Conservation (phyloP, 2,888 invertebrate genomes). For the Rambutsinella grinnellia region DNA sequence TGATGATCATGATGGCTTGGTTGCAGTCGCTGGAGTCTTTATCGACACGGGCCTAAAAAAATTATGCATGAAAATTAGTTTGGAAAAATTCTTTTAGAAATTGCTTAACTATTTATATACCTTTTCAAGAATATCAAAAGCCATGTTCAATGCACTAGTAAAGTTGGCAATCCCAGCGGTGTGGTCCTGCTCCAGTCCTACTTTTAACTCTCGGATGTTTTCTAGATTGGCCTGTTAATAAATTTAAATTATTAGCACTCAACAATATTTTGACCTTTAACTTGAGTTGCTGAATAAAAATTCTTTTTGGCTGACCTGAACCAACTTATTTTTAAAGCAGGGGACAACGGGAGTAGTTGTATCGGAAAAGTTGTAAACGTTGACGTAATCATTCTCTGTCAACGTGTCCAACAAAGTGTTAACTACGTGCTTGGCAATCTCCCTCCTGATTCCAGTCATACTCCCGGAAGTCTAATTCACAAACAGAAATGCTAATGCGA, state of each 20-base stretch:
- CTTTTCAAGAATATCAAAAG: conserved; percentile 84
- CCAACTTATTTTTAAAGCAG: conserved; percentile 88
- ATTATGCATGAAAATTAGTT: too few relatives aligned
- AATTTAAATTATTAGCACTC: too few relatives aligned
- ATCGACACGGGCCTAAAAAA: too few relatives aligned
- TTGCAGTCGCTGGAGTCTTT: conserved; percentile 92
- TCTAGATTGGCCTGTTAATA: conserved; percentile 87
- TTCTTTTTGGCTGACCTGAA: too few relatives aligned
- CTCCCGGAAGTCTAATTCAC: too few relatives aligned
- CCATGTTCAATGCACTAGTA: conserved; percentile 83
- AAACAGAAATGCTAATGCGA: too few relatives aligned
- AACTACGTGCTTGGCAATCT: conserved; percentile 92
- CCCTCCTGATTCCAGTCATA: conserved; percentile 76
- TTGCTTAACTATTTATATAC: too few relatives aligned
- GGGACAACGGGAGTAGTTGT: conserved; percentile 81
- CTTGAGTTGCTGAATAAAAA: too few relatives aligned
- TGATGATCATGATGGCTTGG: conserved; percentile 98
- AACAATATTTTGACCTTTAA: too few relatives aligned
- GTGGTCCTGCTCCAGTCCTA: conserved; percentile 77
- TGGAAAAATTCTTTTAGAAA: too few relatives aligned
- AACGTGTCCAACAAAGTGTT: conserved; percentile 91
- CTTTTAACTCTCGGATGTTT: conserved; percentile 84
- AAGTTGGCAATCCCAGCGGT: conserved; percentile 88
- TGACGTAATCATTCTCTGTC: conserved; percentile 98
- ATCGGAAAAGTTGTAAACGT: conserved; percentile 86